These are phyloP conservation scores for Lasioglossum leucozonium DNA, from an alignment of 2,888 invertebrate species.

Conservation along the genomic window DNA sequence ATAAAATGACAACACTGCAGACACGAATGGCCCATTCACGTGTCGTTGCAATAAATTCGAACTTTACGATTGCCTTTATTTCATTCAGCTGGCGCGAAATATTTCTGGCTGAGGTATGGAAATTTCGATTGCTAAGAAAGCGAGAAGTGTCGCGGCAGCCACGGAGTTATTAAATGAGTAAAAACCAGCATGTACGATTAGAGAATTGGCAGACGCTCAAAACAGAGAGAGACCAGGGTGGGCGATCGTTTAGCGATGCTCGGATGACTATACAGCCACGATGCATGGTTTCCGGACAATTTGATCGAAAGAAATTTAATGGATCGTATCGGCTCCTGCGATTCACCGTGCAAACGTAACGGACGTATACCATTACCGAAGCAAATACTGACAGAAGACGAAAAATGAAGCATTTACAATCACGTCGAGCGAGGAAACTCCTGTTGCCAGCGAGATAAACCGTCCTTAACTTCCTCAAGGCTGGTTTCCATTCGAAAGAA, in stretches of 20 bases:
- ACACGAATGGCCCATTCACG: background rate
- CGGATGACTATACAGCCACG: background rate
- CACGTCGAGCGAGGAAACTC: slow-evolving; percentile 1
- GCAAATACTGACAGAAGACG: slow-evolving; percentile 8
- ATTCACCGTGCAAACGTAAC: background rate
- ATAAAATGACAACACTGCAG: too few species aligned
- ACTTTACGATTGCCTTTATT: background rate
- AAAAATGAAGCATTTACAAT: slow-evolving; percentile 15
- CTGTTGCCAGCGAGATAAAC: background rate
- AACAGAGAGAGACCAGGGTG: background rate
- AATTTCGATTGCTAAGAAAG: background rate
- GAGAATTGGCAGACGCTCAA: slow-evolving; percentile 15
- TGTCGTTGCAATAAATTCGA: background rate
- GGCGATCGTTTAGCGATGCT: slow-evolving; percentile 11
- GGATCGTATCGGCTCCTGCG: background rate
- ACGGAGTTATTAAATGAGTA: background rate
- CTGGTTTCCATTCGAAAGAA: background rate
- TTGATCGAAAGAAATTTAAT: slow-evolving; percentile 18
- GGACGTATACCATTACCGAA: background rate
- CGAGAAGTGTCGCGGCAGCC: background rate
- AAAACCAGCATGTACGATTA: background rate
- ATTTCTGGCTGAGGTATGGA: background rate
- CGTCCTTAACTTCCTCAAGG: background rate
- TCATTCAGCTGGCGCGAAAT: background rate
- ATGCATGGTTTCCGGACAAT: slow-evolving; percentile 20